These are phyloP conservation scores for Merodon equestris DNA, from an alignment of 2,888 invertebrate genomes.

Conservation along the genomic window DNA sequence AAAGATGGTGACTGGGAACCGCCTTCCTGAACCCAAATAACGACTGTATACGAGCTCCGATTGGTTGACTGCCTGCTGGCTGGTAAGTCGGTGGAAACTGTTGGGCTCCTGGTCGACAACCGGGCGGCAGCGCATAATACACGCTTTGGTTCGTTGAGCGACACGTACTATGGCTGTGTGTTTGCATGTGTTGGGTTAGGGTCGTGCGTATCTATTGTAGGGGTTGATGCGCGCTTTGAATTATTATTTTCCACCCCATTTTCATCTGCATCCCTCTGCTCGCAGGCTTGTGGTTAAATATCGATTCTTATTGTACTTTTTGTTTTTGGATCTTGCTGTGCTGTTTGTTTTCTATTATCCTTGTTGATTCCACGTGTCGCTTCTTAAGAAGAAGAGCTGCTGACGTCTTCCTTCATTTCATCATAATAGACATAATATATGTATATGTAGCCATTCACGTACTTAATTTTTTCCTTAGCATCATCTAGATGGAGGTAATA, in stretches of 20 bases:
- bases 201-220: constrained; percentile 30
- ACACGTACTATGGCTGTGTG: constrained; percentile 28
- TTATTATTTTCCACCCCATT: constrained; percentile 10
- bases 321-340: constrained; percentile 23
- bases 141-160: constrained; percentile 34
- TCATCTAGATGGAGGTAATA: constrained; percentile 5
- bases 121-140: constrained; percentile 71
- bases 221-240: constrained; percentile 64
- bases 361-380: constrained; percentile 67
- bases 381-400: constrained; percentile 66
- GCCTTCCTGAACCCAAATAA: constrained; percentile 64
- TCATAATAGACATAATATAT: too few relatives aligned
- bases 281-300: constrained; percentile 57
- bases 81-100: constrained; percentile 77
- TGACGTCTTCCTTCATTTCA: constrained; percentile 38
- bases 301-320: constrained; percentile 36
- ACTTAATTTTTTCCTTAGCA: constrained; percentile 20
- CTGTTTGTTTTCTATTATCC: constrained; percentile 61
- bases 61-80: constrained; percentile 72
- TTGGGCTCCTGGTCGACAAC: constrained; percentile 77
- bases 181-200: background rate
- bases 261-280: constrained; percentile 42
- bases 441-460: background rate
- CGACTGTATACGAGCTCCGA: constrained; percentile 54
- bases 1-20: constrained; percentile 68